A percentile compares a stretch with the other conserved stretches of the same genome.
These are phyloP conservation scores for Micropoecilia bifurca DNA, from an alignment of 2,797 vertebrate species.

Conservation along the genomic window DNA sequence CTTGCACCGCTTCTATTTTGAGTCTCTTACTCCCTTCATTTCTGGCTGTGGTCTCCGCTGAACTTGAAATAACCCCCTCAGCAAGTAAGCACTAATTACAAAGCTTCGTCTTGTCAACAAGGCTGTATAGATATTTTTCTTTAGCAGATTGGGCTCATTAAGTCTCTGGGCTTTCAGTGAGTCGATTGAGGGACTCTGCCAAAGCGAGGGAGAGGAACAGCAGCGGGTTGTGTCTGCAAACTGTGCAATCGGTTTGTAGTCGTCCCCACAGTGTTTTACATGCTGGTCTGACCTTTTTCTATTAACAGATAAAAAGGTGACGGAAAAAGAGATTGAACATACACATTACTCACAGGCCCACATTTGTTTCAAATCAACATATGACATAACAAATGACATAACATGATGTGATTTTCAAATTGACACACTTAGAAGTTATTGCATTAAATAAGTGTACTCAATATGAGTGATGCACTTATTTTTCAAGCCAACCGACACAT, in stretches of 20 bases:
- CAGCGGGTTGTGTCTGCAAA: conserved; percentile 15
- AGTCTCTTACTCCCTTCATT: conserved; percentile 38
- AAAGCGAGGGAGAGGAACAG: conserved; percentile 23
- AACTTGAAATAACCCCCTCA: conserved; percentile 57
- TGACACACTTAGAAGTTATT: background rate
- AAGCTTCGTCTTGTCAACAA: conserved; percentile 69
- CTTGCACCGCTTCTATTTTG: conserved; percentile 50
- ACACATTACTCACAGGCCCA: background rate
- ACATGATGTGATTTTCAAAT: background rate
- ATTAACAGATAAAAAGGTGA: conserved; percentile 4
- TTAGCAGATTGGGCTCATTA: conserved; percentile 66
- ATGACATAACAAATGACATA: background rate
- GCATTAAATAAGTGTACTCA: background rate
- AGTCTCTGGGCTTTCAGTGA: conserved; percentile 58
- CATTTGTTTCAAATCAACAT: background rate
- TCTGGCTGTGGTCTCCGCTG: conserved; percentile 40
- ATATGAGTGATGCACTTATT: background rate
- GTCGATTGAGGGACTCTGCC: conserved; percentile 39
- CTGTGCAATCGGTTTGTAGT: conserved; percentile 12
- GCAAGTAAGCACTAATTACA: conserved; percentile 58
- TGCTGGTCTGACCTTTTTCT: conserved; percentile 18
- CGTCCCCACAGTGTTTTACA: conserved; percentile 21
- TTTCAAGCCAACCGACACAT: background rate
- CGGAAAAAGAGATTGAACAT: background rate
- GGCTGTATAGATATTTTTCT: conserved; percentile 59